Evolutionary conservation across 2,888 invertebrate genomes (phyloP), one percentile per base, ranked within the genome.

Genomic region (Phyto melanocephala): DNA sequence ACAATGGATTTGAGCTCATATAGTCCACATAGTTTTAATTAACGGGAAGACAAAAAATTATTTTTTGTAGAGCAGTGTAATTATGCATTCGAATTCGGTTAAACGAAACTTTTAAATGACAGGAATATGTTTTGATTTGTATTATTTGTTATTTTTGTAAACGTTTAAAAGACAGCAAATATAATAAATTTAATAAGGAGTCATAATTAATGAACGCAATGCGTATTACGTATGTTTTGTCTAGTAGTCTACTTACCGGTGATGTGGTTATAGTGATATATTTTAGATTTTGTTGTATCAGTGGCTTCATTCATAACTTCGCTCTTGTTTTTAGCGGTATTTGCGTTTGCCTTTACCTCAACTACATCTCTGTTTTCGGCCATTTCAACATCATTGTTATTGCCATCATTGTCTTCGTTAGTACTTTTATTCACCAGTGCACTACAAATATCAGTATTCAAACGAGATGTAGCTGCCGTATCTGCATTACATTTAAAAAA

Each of bases 181-280:
- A n/a, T n/a, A n/a, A n/a, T n/a, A n/a, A n/a, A n/a, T n/a, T n/a
- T n/a, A n/a, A n/a, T n/a, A n/a, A n/a, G n/a, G n/a, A n/a, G n/a
- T n/a, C n/a, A n/a, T n/a, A 28, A 28, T 28, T 6, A 5, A 28
- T 28, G 28, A 6, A 28, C 28, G 6, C n/a, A 28, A 28, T 28
- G 28, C 6, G 6, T n/a, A 28, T 3, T 28, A 28, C 28, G 6
- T 28, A 28, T 58, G 13, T 58, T 10, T 17, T 37, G 15, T 58
- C 4, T 20, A 6, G 4, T 13, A 20, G 4, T 45, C 13, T 42
- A 52, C 17, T 91, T 89, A 91, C 91, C 91, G 85, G 89, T 90
- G 85, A 89, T 88, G 85, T 91, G 90, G 85, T 89, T 91, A 82
- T 88, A 90, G 83, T 87, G 90, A 83, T 89, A 90, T 20, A 91